Conservation (phyloP, 23 tunicate species). For the Trididemnum miniatum region DNA sequence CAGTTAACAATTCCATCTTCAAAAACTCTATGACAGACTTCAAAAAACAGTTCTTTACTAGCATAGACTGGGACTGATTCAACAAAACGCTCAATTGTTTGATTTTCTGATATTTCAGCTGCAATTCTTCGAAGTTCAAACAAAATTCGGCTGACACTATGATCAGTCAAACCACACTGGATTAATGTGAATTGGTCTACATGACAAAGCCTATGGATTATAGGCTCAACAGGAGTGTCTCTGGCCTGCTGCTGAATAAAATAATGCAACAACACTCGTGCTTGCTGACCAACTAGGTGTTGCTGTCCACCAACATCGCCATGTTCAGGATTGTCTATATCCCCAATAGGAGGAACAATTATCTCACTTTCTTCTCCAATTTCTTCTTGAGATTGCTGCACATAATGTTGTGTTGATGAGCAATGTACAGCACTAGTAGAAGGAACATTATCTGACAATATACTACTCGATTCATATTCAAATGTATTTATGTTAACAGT, state of each 20-base stretch:
- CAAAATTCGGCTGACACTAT: slow-evolving; percentile 28
- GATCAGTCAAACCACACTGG: slow-evolving; percentile 39
- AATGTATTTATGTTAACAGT: too few relatives aligned
- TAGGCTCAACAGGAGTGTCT: slow-evolving; percentile 31
- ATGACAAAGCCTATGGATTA: slow-evolving; percentile 23
- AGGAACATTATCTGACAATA: too few relatives aligned
- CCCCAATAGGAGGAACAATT: too few relatives aligned
- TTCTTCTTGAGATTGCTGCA: too few relatives aligned
- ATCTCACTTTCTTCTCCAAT: too few relatives aligned
- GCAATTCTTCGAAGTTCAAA: slow-evolving; percentile 32
- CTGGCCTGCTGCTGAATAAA: slow-evolving; percentile 44
- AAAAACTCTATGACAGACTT: slow-evolving; percentile 64
- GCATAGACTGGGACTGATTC: slow-evolving; percentile 50
- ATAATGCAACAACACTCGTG: slow-evolving; percentile 9
- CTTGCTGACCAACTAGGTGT: slow-evolving; percentile 10
- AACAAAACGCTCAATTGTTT: slow-evolving; percentile 30
- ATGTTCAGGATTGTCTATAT: too few relatives aligned
- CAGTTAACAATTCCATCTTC: slow-evolving; percentile 64
- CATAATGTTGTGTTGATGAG: too few relatives aligned
- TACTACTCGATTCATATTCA: too few relatives aligned
- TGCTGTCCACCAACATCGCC: slow-evolving; percentile 4
- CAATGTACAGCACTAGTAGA: too few relatives aligned
- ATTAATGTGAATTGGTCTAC: slow-evolving; percentile 2
- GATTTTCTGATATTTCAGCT: slow-evolving; percentile 43
- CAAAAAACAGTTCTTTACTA: slow-evolving; percentile 53